phyloP scores from a whole-genome alignment of 2,797 vertebrate genomes.

The Darevskia nairensis region DNA sequence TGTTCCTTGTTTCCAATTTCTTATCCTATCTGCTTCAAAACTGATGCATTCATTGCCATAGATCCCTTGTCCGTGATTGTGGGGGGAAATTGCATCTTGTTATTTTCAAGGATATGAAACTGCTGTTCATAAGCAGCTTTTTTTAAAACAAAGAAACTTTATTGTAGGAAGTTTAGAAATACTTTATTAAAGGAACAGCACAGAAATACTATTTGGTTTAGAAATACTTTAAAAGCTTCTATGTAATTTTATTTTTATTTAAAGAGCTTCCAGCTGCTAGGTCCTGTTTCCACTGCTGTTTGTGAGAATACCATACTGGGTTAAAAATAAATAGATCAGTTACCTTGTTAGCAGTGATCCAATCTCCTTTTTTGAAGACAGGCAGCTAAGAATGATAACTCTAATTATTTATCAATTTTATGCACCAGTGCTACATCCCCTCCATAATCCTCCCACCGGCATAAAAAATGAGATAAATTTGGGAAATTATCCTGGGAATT shows the following conservation, averaged over 20 bases:
- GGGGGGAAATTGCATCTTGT: background rate
- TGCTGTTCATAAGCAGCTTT: background rate
- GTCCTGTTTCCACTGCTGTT: slow-evolving; percentile 69
- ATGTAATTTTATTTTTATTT: slow-evolving; percentile 32
- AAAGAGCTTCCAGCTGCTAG: slow-evolving; percentile 67
- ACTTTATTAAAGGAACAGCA: background rate
- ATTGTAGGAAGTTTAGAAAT: no score
- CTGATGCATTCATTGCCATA: background rate
- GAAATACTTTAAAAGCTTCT: slow-evolving; percentile 10
- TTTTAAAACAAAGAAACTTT: background rate
- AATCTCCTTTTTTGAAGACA: slow-evolving; percentile 76
- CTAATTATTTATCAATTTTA: slow-evolving; percentile 68
- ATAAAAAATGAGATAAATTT: background rate
- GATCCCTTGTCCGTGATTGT: background rate
- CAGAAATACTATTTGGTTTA: slow-evolving; percentile 30
- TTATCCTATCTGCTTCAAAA: background rate
- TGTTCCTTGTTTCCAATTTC: background rate
- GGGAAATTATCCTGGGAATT: background rate
- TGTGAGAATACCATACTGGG: slow-evolving; percentile 20
- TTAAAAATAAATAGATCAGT: slow-evolving; percentile 52
- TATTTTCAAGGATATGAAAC: background rate
- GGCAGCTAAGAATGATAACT: slow-evolving; percentile 77
- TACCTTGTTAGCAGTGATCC: slow-evolving; percentile 77
- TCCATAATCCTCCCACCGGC: background rate
- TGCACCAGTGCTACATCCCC: slow-evolving; percentile 23